Percentiles rank a stretch among this genome's conserved stretches.
These are phyloP conservation scores for Nasonia oneida DNA, from an alignment of 2,888 invertebrate species.

Conservation along the genomic window DNA sequence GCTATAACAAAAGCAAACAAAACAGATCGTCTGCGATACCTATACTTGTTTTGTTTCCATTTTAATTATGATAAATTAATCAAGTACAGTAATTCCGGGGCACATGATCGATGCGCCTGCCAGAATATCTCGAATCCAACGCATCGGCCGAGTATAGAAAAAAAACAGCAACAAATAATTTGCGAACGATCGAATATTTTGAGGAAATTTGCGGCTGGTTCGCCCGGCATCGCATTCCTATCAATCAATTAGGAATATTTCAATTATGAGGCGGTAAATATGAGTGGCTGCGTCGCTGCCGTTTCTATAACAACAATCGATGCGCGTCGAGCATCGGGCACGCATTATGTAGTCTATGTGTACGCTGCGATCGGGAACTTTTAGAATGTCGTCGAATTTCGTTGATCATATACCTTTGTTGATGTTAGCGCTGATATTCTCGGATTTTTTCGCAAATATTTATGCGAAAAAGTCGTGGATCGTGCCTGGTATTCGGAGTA, in stretches of 20 bases:
- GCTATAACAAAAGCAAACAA: no score
- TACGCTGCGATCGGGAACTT: conserved; percentile 28
- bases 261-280: conserved; percentile 34
- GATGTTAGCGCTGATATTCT: neutral
- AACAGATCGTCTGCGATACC: no score
- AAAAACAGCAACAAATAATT: neutral
- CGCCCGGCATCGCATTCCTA: conserved; percentile 14
- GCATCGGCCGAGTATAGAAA: neutral
- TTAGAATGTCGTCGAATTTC: conserved; percentile 26
- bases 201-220: neutral
- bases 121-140: neutral
- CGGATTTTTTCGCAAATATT: neutral
- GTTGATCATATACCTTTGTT: neutral
- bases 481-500: neutral
- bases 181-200: neutral
- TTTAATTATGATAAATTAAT: neutral
- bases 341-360: conserved; percentile 1
- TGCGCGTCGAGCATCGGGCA: neutral
- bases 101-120: neutral
- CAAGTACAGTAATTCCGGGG: neutral
- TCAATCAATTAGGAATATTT: conserved; percentile 45
- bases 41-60: neutral
- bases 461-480: no score
- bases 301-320: conserved; percentile 31
- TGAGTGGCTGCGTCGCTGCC: neutral